Conservation (phyloP, 2,797 vertebrate species). For the Sebastiscus albofasciatus region DNA sequence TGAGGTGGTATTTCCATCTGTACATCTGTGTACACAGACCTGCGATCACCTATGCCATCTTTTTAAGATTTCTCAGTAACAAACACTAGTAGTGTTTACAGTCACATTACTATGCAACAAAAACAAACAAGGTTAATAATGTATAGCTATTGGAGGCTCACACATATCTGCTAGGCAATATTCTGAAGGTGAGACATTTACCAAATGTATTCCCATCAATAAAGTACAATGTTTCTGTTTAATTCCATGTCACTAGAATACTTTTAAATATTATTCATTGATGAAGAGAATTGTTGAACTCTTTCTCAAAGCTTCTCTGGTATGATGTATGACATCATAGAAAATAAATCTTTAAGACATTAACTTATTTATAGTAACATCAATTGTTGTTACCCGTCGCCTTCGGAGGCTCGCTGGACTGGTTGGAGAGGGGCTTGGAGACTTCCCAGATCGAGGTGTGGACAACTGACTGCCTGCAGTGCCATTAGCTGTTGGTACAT, state of each 20-base stretch:
- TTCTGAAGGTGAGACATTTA: not conserved
- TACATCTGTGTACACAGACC: not conserved
- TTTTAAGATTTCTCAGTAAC: not conserved
- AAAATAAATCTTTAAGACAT: not conserved
- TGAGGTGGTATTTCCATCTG: not conserved
- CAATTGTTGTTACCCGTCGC: conserved; percentile 88
- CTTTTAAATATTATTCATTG: not conserved
- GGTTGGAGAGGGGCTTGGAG: conserved; percentile 94
- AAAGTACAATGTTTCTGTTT: not conserved
- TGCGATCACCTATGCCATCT: not conserved
- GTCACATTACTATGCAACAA: not conserved
- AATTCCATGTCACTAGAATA: not conserved
- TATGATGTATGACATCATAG: not conserved
- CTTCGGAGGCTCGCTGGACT: conserved; percentile 95
- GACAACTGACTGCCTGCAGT: conserved; percentile 97
- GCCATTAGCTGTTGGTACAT: conserved; percentile 88
- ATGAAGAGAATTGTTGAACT: not conserved
- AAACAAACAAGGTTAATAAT: not conserved
- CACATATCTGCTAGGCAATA: not conserved
- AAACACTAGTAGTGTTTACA: not conserved
- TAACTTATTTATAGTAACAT: not conserved
- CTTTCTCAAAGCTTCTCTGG: not conserved
- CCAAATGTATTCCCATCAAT: not conserved
- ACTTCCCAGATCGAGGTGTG: conserved; percentile 96
- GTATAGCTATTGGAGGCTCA: not conserved